Evolutionary conservation across 2,797 vertebrate genomes (phyloP).

Genomic region (Anguilla obscura): DNA sequence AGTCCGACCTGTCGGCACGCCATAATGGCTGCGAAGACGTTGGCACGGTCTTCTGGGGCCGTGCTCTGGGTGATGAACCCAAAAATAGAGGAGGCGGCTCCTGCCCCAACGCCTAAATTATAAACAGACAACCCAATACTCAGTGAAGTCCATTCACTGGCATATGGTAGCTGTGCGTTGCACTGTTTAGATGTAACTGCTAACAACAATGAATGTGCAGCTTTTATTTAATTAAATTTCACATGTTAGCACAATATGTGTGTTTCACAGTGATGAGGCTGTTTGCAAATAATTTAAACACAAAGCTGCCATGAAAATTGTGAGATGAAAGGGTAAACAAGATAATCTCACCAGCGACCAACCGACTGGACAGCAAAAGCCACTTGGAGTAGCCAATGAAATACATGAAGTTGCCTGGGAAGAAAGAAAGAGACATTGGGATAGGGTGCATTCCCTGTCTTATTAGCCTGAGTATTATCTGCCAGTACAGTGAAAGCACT

Average conservation of each 20-base stretch:
- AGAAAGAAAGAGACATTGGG: conserved; percentile 15
- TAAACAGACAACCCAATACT: conserved; percentile 3
- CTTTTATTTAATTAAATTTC: neutral
- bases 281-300: neutral
- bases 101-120: conserved; percentile 75
- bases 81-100: conserved; percentile 81
- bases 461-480: neutral
- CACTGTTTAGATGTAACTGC: neutral
- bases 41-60: conserved; percentile 72
- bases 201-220: neutral
- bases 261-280: neutral
- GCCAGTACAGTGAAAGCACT: neutral
- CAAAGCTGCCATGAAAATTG: neutral
- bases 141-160: neutral
- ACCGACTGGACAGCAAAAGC: conserved; percentile 78
- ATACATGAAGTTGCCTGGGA: conserved; percentile 83
- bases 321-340: neutral
- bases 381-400: conserved; percentile 83
- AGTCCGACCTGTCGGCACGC: conserved; percentile 81
- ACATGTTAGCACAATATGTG: neutral
- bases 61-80: conserved; percentile 77
- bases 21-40: conserved; percentile 81
- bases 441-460: neutral
- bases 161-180: neutral
- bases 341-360: conserved; percentile 75